Base-by-base conservation (phyloP, 2,797 vertebrate species). In the Neosilurus hyrtlii region DNA sequence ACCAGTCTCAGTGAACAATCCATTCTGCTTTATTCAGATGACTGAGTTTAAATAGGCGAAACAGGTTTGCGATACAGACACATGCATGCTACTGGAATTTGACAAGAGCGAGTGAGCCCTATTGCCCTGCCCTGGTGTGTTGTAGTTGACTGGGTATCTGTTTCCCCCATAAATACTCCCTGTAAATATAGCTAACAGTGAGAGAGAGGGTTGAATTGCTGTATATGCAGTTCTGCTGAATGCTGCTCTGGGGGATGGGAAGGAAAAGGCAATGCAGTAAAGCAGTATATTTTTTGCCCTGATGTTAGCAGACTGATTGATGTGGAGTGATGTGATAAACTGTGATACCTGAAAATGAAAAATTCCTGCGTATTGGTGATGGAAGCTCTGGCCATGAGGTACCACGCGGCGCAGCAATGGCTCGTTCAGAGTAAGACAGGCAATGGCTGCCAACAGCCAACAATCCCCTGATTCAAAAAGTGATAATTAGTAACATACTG, bases 371-470 rank as follows among this genome's bases (percentile, higher is more conserved):
- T 91, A 90, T 61, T 87, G 72, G 0, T 84, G 81, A 72, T 86
- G 88, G 63, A 91, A 91, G 83, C 87, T 89, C 84, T 90, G 89
- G n/a, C 88, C 88, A 65, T 88, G 89, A 59, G 90, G 89, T 20
- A 91, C 89, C 62, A 90, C 90, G 4, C 88, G 88, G 66, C 80
- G 86, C 51, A 90, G 84, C 77, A 90, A 51, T 56, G 85, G 86
- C 79, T 90, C 87, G 18, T 90, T 90, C 49, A 91, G 86, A 22
- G 90, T 91, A 30, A 91, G 89, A 43, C 88, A 90, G 0, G 89
- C 90, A 12, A 91, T 90, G 20, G 90, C 90, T 8, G 90, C 90
- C 76, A 91, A 85, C 54, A 90, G 80, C 90, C 89, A 91, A 77
- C 90, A 91, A 86, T 91, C 90, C 59, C 89, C 89, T 89, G 66